Evolutionary conservation across 2,888 invertebrate genomes (phyloP).

Genomic region (Acleris laterana): DNA sequence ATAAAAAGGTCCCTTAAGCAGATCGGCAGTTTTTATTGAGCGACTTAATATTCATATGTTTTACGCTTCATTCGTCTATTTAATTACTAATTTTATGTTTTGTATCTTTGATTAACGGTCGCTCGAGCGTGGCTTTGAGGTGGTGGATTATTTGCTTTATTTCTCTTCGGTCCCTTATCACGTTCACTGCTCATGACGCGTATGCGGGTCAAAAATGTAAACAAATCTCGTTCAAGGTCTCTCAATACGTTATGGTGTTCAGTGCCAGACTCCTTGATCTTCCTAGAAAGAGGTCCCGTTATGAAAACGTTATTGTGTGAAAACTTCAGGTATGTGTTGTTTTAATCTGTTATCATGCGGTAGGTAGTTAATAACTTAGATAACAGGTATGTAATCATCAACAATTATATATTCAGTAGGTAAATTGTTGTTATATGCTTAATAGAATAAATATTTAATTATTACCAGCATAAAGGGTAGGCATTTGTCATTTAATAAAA

Average conservation of each 20-base stretch:
- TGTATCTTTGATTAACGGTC: constrained; percentile 38
- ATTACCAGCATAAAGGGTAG: too few relatives aligned
- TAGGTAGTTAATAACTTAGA: constrained; percentile 2
- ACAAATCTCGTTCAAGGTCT: too few relatives aligned
- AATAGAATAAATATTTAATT: too few relatives aligned
- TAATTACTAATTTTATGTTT: constrained; percentile 62
- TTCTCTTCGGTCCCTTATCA: constrained; percentile 2
- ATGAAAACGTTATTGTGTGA: neutral
- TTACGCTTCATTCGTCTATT: constrained; percentile 66
- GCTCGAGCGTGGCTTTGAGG: constrained; percentile 12
- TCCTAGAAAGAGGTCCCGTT: too few relatives aligned
- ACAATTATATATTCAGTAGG: too few relatives aligned
- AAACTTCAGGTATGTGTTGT: neutral
- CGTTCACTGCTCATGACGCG: too few relatives aligned
- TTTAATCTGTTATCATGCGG: neutral
- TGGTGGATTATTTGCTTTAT: constrained; percentile 24
- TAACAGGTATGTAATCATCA: neutral
- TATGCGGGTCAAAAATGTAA: too few relatives aligned
- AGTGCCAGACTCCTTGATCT: too few relatives aligned
- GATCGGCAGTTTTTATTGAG: constrained; percentile 68
- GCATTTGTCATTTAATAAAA: too few relatives aligned
- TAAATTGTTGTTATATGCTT: too few relatives aligned
- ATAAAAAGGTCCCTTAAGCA: constrained; percentile 71
- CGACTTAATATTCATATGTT: constrained; percentile 71
- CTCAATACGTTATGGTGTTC: too few relatives aligned